Percentiles rank a stretch among this genome's conserved stretches.
Conservation (phyloP, 2,113 vertebrate species). For the Micronycteris hirsuta region DNA sequence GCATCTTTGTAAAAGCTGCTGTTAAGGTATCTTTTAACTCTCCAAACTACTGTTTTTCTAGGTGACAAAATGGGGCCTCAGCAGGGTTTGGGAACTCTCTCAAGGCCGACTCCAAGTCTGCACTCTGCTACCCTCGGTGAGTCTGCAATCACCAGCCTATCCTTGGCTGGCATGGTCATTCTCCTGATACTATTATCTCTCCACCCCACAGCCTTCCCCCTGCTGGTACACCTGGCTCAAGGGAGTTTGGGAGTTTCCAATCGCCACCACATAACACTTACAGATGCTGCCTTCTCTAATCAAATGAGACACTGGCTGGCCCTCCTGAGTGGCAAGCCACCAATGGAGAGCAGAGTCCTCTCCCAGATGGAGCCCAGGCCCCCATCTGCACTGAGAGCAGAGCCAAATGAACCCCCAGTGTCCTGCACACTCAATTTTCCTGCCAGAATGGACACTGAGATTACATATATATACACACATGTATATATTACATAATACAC, state of each 20-base stretch:
- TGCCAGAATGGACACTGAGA: not conserved
- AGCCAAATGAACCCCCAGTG: not conserved
- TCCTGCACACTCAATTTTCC: not conserved
- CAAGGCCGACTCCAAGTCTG: not conserved
- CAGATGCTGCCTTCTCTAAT: not conserved
- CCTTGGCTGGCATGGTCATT: not conserved
- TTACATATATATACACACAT: too few species aligned
- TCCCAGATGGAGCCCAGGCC: not conserved
- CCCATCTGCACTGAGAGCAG: not conserved
- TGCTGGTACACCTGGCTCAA: not conserved
- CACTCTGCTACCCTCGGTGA: accelerated
- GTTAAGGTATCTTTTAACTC: not conserved
- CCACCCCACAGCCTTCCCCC: not conserved
- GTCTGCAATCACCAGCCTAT: not conserved
- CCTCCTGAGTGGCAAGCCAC: not conserved
- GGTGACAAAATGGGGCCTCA: not conserved
- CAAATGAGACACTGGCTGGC: not conserved
- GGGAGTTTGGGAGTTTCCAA: not conserved
- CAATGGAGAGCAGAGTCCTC: not conserved
- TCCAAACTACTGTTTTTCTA: not conserved
- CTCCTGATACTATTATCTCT: not conserved
- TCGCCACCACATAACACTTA: not conserved
- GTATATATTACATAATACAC: too few species aligned
- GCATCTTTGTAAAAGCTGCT: not conserved
- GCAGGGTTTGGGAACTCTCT: not conserved